Evolutionary conservation across 2,113 vertebrate species (phyloP), one percentile per base, ranked within the genome.

Genomic region (Lates calcarifer): DNA sequence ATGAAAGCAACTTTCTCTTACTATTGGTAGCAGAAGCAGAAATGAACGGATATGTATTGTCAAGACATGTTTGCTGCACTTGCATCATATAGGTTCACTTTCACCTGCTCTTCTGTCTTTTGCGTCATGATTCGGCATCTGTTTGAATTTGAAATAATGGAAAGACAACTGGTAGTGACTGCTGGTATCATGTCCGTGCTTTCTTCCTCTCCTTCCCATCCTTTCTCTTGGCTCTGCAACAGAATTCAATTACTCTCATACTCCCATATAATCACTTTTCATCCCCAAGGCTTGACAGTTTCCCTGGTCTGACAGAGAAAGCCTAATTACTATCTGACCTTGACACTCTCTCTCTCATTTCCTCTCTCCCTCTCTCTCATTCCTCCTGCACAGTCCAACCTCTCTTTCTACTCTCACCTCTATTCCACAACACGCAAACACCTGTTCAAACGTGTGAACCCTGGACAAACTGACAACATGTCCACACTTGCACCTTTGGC

Each of bases 271-370:
- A 95, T 95, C 92, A 92, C 91, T 94, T 93, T 91, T 92, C 87
- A 90, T 94, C 91, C 92, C 91, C 85, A 83, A 93, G 93, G 94
- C 92, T 87, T 81, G 90, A 92, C 88, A 84, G 72, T 91, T 91
- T 91, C 90, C 89, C 87, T 72, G 85, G 66, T 91, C 85, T 77
- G 88, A 90, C 84, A 91, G 86, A 86, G 89, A 84, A 92, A 85
- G 85, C 88, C 91, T 92, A 94, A 94, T 94, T 94, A 94, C 91
- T 94, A 87, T 61, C 85, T 92, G 94, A 94, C 94, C 93, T 95
- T 94, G 92, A 91, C 89, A 87, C 83, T 2, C 75, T 77, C 79
- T 63, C 87, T 69, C 74, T 33, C 45, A 28, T 14, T 45, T 33
- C 61, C 64, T 33, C 51, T 68, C 41, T 49, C 2, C 8, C 20